A percentile compares a stretch with the other conserved stretches of the same genome.
Evolutionary conservation across 2,113 vertebrate species (phyloP).

Genomic region (Salvator merianae): DNA sequence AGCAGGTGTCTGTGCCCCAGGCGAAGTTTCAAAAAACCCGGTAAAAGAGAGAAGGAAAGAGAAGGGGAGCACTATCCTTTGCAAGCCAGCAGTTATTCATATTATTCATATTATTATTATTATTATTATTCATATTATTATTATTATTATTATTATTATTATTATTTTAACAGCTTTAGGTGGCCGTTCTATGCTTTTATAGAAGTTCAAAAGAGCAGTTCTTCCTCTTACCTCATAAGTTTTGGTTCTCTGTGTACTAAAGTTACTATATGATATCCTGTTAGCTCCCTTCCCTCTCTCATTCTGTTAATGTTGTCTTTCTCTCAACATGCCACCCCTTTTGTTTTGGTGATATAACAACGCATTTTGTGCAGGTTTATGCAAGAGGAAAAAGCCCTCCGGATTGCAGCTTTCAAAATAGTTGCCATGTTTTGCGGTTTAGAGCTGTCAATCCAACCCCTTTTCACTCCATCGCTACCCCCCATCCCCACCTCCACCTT

Average conservation of each 20-base stretch:
- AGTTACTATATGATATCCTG: neutral
- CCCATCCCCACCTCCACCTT: too few species aligned
- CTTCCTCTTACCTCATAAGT: too few species aligned
- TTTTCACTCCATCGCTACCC: neutral
- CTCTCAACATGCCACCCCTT: neutral
- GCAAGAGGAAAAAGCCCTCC: neutral
- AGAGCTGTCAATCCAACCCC: too few species aligned
- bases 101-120: too few species aligned
- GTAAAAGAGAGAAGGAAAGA: too few species aligned
- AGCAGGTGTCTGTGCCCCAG: slow-evolving; percentile 2
- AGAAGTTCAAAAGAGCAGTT: too few species aligned
- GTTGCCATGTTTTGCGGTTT: neutral
- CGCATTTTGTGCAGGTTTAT: too few species aligned
- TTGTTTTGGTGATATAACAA: neutral
- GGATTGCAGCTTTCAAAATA: neutral
- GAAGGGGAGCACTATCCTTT: neutral
- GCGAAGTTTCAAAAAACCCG: neutral
- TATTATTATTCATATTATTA: too few species aligned
- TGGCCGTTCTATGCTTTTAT: neutral
- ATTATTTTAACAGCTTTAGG: too few species aligned
- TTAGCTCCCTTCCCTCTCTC: neutral
- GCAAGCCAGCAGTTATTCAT: neutral
- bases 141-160: too few species aligned
- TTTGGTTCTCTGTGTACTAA: neutral
- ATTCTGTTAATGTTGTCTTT: neutral